These are phyloP conservation scores for Rhinolophus ferrumequinum DNA, from an alignment of 2,113 vertebrate species.

Conservation along the genomic window DNA sequence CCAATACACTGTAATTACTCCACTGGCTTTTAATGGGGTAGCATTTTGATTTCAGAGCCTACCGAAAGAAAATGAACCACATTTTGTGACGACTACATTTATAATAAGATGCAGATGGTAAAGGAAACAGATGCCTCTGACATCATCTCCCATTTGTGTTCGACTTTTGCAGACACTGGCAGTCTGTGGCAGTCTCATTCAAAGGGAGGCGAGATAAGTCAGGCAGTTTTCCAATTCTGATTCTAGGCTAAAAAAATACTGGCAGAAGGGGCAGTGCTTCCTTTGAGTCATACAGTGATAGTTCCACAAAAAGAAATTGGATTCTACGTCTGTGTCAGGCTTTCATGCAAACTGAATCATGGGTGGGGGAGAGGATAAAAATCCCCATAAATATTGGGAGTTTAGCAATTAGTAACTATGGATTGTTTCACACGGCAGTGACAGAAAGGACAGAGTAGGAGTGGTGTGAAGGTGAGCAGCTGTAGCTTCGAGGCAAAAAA, in stretches of 20 bases:
- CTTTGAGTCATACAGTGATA: slow-evolving; percentile 25
- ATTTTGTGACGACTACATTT: slow-evolving; percentile 76
- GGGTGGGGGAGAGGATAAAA: not conserved
- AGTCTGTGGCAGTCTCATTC: slow-evolving; percentile 73
- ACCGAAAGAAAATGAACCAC: slow-evolving; percentile 64
- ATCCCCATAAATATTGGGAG: not conserved
- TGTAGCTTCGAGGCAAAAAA: not conserved
- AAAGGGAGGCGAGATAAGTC: slow-evolving; percentile 68
- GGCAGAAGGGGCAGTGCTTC: not conserved
- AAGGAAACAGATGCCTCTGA: slow-evolving; percentile 81
- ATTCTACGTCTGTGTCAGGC: slow-evolving; percentile 42
- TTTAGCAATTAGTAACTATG: not conserved
- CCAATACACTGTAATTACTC: slow-evolving; percentile 73
- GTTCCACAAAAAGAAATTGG: slow-evolving; percentile 39
- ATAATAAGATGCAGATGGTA: slow-evolving; percentile 79
- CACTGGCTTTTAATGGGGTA: slow-evolving; percentile 53
- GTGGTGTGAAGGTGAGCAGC: not conserved
- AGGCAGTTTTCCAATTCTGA: slow-evolving; percentile 64
- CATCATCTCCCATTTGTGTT: slow-evolving; percentile 78
- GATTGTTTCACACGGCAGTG: not conserved
- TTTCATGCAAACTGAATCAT: slow-evolving; percentile 55
- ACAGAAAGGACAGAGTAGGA: not conserved
- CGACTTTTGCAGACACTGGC: slow-evolving; percentile 80
- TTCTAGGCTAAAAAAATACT: not conserved
- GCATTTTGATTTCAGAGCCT: slow-evolving; percentile 67